A percentile compares a stretch with the other conserved stretches of the same genome.
Conservation (phyloP, 53 echinoderm and acorn worm species). For the Crossaster papposus region DNA sequence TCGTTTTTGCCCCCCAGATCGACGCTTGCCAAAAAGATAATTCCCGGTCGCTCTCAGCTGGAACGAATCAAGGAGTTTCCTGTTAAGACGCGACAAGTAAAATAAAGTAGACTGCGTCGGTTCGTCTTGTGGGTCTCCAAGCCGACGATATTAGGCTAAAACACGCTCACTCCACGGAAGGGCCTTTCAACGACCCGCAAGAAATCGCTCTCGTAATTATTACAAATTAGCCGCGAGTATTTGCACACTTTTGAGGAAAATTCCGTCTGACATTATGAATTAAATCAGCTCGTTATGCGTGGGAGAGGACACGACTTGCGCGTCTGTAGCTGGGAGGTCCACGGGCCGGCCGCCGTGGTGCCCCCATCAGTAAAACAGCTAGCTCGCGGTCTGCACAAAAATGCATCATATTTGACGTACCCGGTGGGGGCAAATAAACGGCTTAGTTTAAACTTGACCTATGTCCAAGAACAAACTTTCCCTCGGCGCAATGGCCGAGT, state of each 20-base stretch:
- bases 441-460: slow-evolving; percentile 55
- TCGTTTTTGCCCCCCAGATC: slow-evolving; percentile 56
- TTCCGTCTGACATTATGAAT: slow-evolving; percentile 59
- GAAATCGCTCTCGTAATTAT: slow-evolving; percentile 53
- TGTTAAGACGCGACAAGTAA: neutral
- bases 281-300: slow-evolving; percentile 47
- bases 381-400: slow-evolving; percentile 40
- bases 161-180: slow-evolving; percentile 33
- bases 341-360: neutral
- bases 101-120: slow-evolving; percentile 12
- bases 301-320: slow-evolving; percentile 30
- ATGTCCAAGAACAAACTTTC: slow-evolving; percentile 41
- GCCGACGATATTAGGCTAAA: slow-evolving; percentile 42
- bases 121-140: slow-evolving; percentile 22
- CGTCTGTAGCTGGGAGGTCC: slow-evolving; percentile 28
- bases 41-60: slow-evolving; percentile 31
- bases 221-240: slow-evolving; percentile 65
- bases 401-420: slow-evolving; percentile 54
- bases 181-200: slow-evolving; percentile 27
- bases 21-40: slow-evolving; percentile 4
- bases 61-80: slow-evolving; percentile 43
- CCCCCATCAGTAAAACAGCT: neutral
- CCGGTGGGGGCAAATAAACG: slow-evolving; percentile 39
- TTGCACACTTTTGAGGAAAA: slow-evolving; percentile 62
- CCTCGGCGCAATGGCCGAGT: slow-evolving; percentile 29